phyloP scores from a whole-genome alignment of 2,888 invertebrate species.

The Marasmarcha lunaedactyla region DNA sequence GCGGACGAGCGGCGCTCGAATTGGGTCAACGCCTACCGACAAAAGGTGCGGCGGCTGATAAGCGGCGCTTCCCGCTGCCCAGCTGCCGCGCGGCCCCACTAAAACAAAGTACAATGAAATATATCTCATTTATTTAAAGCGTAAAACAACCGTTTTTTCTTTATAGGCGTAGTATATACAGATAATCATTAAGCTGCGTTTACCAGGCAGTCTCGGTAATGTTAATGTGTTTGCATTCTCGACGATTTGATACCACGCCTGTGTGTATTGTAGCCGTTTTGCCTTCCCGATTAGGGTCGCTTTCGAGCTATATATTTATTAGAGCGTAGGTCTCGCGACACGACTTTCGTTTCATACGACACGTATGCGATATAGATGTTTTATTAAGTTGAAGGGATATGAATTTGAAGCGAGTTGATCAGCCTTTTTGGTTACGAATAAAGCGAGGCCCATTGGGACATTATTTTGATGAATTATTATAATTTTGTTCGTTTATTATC shows the following conservation, averaged over 20 bases:
- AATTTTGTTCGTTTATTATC: constrained; percentile 16
- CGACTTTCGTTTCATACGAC: constrained; percentile 57
- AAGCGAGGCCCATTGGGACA: neutral
- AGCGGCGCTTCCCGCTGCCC: constrained; percentile 58
- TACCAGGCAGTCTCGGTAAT: constrained; percentile 36
- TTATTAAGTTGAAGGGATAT: constrained; percentile 25
- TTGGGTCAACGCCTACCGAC: constrained; percentile 63
- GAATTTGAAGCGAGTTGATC: constrained; percentile 27
- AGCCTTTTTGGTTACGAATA: constrained; percentile 32
- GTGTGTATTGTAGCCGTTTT: constrained; percentile 65
- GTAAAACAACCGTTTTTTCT: constrained; percentile 32
- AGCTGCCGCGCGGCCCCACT: constrained; percentile 48
- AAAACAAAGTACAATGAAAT: constrained; percentile 60
- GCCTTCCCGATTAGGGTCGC: constrained; percentile 64
- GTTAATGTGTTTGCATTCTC: constrained; percentile 65
- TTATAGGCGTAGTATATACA: constrained; percentile 32
- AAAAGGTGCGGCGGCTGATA: constrained; percentile 66
- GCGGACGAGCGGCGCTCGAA: constrained; percentile 52
- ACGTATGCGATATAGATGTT: constrained; percentile 22
- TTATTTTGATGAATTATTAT: neutral
- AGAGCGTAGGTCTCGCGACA: constrained; percentile 57
- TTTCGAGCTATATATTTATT: constrained; percentile 63
- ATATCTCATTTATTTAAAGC: constrained; percentile 51
- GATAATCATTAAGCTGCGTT: constrained; percentile 60
- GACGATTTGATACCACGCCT: constrained; percentile 59